Conservation (phyloP, 1,140 invertebrate genomes). For the Hyles vespertilio region DNA sequence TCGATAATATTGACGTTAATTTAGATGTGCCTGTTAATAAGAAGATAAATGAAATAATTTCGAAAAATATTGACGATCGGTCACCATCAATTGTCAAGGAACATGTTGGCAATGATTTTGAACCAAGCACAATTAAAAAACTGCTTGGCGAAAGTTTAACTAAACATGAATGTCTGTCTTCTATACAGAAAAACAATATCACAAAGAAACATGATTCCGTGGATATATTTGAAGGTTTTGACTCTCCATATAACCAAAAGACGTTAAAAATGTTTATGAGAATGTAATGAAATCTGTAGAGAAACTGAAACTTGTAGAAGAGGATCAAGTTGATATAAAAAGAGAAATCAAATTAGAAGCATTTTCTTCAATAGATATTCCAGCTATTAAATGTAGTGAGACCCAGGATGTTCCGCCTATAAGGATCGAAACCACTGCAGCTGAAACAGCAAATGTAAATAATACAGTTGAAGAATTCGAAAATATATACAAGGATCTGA, state of each 20-base stretch:
- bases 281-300: slow-evolving; percentile 16
- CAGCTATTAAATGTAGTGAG: not conserved
- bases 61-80: slow-evolving; percentile 28
- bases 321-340: slow-evolving; percentile 6
- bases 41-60: slow-evolving; percentile 20
- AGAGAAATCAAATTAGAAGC: slow-evolving; percentile 18
- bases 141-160: slow-evolving; percentile 45
- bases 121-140: slow-evolving; percentile 48
- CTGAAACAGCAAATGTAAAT: slow-evolving; percentile 15
- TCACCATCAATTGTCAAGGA: slow-evolving; percentile 56
- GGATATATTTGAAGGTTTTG: slow-evolving; percentile 49
- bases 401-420: too few species aligned
- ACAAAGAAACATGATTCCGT: slow-evolving; percentile 44
- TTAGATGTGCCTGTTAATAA: slow-evolving; percentile 11
- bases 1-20: slow-evolving; percentile 32
- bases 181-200: slow-evolving; percentile 15
- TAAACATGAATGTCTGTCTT: slow-evolving; percentile 11
- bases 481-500: slow-evolving; percentile 53
- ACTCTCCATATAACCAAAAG: slow-evolving; percentile 34
- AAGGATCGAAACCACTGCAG: not conserved
- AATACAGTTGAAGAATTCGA: slow-evolving; percentile 59
- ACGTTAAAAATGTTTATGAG: slow-evolving; percentile 14
- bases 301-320: slow-evolving; percentile 14
- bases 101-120: slow-evolving; percentile 30
- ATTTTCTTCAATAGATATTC: slow-evolving; percentile 13